phyloP scores from a whole-genome alignment of 2,888 invertebrate species.

The Spilosoma lubricipeda region DNA sequence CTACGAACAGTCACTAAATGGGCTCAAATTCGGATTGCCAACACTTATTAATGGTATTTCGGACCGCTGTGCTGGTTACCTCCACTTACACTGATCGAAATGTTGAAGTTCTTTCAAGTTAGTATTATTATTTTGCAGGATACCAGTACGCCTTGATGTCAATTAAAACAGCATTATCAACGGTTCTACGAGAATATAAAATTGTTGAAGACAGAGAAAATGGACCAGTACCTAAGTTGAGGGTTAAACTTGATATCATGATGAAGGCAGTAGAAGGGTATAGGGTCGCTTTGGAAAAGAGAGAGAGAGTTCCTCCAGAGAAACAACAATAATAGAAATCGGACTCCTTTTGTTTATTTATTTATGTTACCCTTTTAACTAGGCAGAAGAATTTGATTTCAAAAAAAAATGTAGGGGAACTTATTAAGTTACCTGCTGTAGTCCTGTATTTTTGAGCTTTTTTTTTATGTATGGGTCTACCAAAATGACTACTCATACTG shows the following conservation, averaged over 20 bases:
- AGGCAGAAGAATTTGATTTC: not conserved
- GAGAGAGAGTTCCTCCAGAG: slow-evolving; percentile 27
- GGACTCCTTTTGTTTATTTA: not conserved
- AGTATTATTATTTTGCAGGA: slow-evolving; percentile 57
- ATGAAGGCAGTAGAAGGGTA: slow-evolving; percentile 79
- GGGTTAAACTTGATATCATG: slow-evolving; percentile 76
- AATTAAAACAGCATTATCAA: slow-evolving; percentile 68
- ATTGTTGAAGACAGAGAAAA: slow-evolving; percentile 64
- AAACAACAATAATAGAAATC: not conserved
- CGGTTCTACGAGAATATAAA: slow-evolving; percentile 64
- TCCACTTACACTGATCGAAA: too few species aligned
- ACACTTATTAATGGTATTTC: too few species aligned
- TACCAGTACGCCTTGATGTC: slow-evolving; percentile 80
- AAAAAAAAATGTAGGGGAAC: too few species aligned
- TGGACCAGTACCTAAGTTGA: slow-evolving; percentile 64
- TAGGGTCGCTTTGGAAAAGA: slow-evolving; percentile 64
- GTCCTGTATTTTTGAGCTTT: too few species aligned
- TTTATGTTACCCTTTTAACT: not conserved
- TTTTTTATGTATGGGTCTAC: too few species aligned
- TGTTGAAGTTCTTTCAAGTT: not conserved
- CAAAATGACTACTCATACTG: too few species aligned
- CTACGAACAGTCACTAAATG: too few species aligned
- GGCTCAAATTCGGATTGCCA: too few species aligned
- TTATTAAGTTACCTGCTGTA: too few species aligned
- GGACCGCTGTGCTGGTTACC: too few species aligned